phyloP scores from a whole-genome alignment of 2,888 invertebrate species.

The Drosophila fungiperda region DNA sequence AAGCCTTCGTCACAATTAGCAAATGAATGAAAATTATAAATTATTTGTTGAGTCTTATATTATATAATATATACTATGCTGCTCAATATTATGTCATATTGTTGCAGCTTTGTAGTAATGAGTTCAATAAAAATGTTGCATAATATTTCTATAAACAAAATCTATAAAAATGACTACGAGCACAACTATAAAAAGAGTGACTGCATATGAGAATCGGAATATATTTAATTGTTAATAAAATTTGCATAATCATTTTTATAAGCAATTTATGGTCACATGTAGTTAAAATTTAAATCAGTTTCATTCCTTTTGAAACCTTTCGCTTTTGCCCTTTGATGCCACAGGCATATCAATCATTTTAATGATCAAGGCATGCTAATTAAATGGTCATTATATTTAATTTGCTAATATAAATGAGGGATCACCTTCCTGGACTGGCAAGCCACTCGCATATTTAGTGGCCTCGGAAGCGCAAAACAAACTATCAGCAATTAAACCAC shows the following conservation, averaged over 20 bases:
- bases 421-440: constrained; percentile 36
- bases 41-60: not conserved
- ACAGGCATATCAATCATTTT: constrained; percentile 61
- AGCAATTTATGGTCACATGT: not conserved
- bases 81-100: constrained; percentile 17
- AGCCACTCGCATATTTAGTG: constrained; percentile 22
- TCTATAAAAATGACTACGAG: not conserved
- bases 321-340: constrained; percentile 21
- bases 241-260: not conserved
- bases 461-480: not conserved
- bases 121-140: constrained; percentile 62
- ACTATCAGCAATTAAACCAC: constrained; percentile 27
- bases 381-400: constrained; percentile 64
- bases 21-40: not conserved
- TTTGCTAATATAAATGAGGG: constrained; percentile 46
- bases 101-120: constrained; percentile 25
- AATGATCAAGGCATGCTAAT: constrained; percentile 50
- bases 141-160: constrained; percentile 42
- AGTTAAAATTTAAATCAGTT: not conserved
- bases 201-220: not conserved
- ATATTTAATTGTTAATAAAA: not conserved
- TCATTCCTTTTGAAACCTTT: constrained; percentile 17
- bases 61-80: not conserved
- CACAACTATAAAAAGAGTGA: constrained; percentile 8
- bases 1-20: not conserved